Conservation (phyloP, 2,888 invertebrate species). For the Salticus scenicus region DNA sequence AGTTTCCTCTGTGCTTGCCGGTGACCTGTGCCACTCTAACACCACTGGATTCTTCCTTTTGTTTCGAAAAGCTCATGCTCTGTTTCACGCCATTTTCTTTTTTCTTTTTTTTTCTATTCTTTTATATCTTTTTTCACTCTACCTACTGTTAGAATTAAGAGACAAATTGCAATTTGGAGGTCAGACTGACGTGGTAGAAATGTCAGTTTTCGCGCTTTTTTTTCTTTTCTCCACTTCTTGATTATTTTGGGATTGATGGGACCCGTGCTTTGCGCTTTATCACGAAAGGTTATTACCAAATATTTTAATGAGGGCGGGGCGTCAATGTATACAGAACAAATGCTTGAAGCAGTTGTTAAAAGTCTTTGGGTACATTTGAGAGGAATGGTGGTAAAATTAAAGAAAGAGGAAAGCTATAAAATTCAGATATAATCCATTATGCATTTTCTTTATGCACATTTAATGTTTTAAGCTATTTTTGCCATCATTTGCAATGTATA, state of each 20-base stretch:
- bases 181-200: constrained; percentile 1
- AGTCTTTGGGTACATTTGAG: too few relatives aligned
- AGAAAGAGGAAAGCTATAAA: too few relatives aligned
- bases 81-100: neutral
- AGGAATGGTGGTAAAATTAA: too few relatives aligned
- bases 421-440: too few relatives aligned
- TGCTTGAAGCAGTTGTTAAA: too few relatives aligned
- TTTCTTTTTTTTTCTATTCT: neutral
- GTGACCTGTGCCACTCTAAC: constrained; percentile 8
- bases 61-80: neutral
- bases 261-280: too few relatives aligned
- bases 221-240: neutral
- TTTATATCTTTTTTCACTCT: neutral
- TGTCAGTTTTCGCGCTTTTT: neutral
- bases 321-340: too few relatives aligned
- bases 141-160: neutral
- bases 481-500: too few relatives aligned
- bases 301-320: too few relatives aligned
- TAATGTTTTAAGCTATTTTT: too few relatives aligned
- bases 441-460: too few relatives aligned
- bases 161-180: constrained; percentile 6
- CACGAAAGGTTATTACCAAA: too few relatives aligned
- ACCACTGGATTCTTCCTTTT: neutral
- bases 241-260: neutral
- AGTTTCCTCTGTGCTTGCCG: neutral